phyloP scores from a whole-genome alignment of 1,140 invertebrate genomes.

The Venustaconcha ellipsiformis region DNA sequence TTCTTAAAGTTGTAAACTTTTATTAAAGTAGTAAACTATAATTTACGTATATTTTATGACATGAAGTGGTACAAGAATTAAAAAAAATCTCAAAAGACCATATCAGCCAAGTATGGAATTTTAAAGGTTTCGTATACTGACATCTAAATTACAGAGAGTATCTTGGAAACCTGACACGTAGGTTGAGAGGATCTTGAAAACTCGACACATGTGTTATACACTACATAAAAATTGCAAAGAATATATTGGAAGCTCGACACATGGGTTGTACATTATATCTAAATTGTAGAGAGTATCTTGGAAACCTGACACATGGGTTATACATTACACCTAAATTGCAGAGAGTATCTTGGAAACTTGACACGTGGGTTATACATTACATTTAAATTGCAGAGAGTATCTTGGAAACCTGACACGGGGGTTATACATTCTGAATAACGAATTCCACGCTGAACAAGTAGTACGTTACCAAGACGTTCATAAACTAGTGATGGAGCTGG shows the following conservation, averaged over 20 bases:
- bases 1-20: no score
- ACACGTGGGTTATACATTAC: constrained; percentile 8
- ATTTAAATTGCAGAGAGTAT: constrained; percentile 1
- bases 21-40: no score
- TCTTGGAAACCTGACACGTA: no score
- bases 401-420: constrained; percentile 12
- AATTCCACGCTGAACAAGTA: constrained; percentile 13
- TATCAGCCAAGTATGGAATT: no score
- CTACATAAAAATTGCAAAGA: neutral
- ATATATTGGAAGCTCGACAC: constrained; percentile 7
- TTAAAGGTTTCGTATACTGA: neutral
- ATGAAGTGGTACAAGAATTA: no score
- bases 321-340: neutral
- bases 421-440: constrained; percentile 12
- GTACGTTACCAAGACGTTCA: constrained; percentile 17
- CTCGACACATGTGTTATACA: neutral
- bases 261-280: neutral
- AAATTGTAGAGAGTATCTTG: constrained; percentile 4
- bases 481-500: constrained; percentile 5
- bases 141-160: neutral
- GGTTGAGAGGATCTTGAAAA: neutral
- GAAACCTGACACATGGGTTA: constrained; percentile 8
- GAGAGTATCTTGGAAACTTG: constrained; percentile 7
- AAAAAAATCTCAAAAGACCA: no score
- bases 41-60: no score